Base-by-base conservation (phyloP, 2,888 invertebrate species). In the Scaeva pyrastri region DNA sequence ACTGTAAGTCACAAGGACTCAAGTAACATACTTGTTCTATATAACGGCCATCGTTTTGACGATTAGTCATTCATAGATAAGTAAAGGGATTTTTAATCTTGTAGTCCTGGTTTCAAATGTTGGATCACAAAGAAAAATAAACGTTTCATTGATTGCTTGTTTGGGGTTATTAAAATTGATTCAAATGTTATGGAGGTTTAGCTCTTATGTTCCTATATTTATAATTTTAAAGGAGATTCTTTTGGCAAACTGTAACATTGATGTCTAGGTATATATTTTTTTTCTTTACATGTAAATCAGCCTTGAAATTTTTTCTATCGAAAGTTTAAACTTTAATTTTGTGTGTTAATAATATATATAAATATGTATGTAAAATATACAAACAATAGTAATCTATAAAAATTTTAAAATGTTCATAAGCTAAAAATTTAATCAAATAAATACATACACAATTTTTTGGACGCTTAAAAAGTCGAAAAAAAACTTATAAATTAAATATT, bases 281-380 rank as follows among this genome's bases (percentile, higher is more conserved):
- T 39, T 43, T 68, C 48, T 48, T 50, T 43, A 73, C 56, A 52
- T 86, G 86, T 86, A 86, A 86, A 86, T 86, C 86, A 86, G 86
- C 86, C 86, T 86, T 86, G 71, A 86, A 77, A 82, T 64, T 76
- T 71, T 77, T 81, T 74, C 31, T 48, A 75, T 84, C 79, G 74
- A 84, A 84, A 84, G 56, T 84, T 70, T 75, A 43, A 78, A 50
- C 43, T 76, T 55, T 55, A 60, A 64, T 62, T 58, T 68, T 76
- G 50, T 58, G 41, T 71, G 45, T 60, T 50, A 39, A n/a, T 66
- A 50, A 39, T 41, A 31, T 52, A 66, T 41, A 2, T 16, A 21
- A 36, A 36, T 74, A 62, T n/a, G 56, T 76, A 45, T 19, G 55
- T 55, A 75, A 62, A 23, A 36, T 50, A 55, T 3, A 52, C 12